phyloP scores from a whole-genome alignment of 2,888 invertebrate genomes.

The Ophion obscuratus region DNA sequence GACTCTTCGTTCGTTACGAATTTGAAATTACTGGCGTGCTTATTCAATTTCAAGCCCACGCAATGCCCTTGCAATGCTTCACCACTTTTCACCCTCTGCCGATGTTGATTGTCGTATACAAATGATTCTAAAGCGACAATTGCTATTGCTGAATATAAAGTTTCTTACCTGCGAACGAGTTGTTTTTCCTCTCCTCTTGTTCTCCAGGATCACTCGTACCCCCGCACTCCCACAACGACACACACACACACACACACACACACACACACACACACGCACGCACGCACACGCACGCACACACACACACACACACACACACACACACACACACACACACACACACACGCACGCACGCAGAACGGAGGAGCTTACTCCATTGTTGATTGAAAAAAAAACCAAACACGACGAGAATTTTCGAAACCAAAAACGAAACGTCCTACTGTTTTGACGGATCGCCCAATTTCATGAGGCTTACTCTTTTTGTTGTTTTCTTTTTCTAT shows the following conservation, averaged over 20 bases:
- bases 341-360: background rate
- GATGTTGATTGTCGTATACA: too few relatives aligned
- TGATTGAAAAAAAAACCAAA: background rate
- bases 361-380: background rate
- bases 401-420: background rate
- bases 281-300: too few relatives aligned
- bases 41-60: background rate
- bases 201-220: background rate
- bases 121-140: too few relatives aligned
- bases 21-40: background rate
- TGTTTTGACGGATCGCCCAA: background rate
- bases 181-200: background rate
- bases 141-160: background rate
- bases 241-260: too few relatives aligned
- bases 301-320: too few relatives aligned
- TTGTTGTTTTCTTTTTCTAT: background rate
- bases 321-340: too few relatives aligned
- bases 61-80: background rate
- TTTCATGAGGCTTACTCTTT: background rate
- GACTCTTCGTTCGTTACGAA: background rate
- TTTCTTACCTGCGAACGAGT: conserved; percentile 23
- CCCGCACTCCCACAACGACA: conserved; percentile 6
- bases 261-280: too few relatives aligned
- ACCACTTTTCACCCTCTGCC: too few relatives aligned
- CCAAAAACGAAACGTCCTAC: background rate